These are phyloP conservation scores for Mamestra brassicae DNA, from an alignment of 2,888 invertebrate species.

Conservation along the genomic window DNA sequence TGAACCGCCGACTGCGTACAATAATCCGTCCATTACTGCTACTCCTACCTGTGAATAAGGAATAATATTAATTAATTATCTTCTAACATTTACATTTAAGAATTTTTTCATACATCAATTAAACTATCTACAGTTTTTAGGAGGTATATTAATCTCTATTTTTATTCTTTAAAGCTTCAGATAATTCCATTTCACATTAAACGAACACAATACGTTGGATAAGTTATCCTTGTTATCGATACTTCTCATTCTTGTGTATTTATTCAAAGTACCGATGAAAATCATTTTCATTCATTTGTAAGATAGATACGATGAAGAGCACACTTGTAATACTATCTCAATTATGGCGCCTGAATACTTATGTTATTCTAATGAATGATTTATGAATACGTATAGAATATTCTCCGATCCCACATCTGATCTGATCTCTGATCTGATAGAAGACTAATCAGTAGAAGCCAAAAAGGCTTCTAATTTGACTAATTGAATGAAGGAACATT, in stretches of 20 bases:
- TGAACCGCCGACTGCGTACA: slow-evolving; percentile 98
- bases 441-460: background rate
- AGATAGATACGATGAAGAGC: background rate
- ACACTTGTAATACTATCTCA: background rate
- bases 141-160: slow-evolving; percentile 3
- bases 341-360: background rate
- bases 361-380: background rate
- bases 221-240: background rate
- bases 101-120: background rate
- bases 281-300: background rate
- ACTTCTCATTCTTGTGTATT: background rate
- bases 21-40: slow-evolving; percentile 97
- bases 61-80: background rate
- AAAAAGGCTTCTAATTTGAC: too few species aligned
- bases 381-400: background rate
- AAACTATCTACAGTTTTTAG: background rate
- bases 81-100: background rate
- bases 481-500: too few species aligned
- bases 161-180: slow-evolving; percentile 4
- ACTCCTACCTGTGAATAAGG: slow-evolving; percentile 92
- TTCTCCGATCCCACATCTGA: background rate
- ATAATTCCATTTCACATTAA: slow-evolving; percentile 2
- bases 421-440: background rate
- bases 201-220: background rate
- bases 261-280: background rate